Percentiles rank a stretch among this genome's conserved stretches.
These are phyloP conservation scores for Clarias gariepinus DNA, from an alignment of 2,113 vertebrate genomes.

Conservation along the genomic window DNA sequence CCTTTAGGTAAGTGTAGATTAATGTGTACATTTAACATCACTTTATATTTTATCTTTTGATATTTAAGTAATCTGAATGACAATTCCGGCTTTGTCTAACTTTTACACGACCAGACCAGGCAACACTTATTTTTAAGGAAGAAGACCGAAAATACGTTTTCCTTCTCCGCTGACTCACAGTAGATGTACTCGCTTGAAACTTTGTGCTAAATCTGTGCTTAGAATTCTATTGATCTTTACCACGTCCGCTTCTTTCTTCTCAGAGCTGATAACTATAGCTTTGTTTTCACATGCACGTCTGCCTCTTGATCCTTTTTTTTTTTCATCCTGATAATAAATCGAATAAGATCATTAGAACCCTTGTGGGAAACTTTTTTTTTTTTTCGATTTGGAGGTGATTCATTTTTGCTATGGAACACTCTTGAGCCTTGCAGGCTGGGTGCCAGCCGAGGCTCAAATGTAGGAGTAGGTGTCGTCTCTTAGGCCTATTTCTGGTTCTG, in stretches of 20 bases:
- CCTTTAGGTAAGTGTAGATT: no score
- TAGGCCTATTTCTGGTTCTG: slow-evolving; percentile 35
- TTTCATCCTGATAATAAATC: background rate
- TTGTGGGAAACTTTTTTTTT: slow-evolving; percentile 13
- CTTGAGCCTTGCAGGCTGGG: slow-evolving; percentile 7
- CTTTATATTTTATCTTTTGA: background rate
- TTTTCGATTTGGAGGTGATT: slow-evolving; percentile 24
- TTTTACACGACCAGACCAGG: background rate
- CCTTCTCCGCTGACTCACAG: background rate
- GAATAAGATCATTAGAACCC: slow-evolving; percentile 24
- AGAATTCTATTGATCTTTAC: background rate
- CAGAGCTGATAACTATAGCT: slow-evolving; percentile 1
- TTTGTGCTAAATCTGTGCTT: background rate
- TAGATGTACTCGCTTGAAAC: background rate
- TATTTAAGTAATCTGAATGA: background rate
- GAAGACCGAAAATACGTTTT: background rate
- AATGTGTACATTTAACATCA: background rate
- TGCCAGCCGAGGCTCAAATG: slow-evolving; percentile 16
- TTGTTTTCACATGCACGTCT: background rate
- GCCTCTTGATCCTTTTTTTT: background rate
- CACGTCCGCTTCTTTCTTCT: background rate
- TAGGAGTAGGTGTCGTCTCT: slow-evolving; percentile 31
- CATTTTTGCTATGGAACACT: slow-evolving; percentile 14
- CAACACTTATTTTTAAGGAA: background rate
- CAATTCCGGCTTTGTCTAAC: background rate